Evolutionary conservation across 2,797 vertebrate species (phyloP).

Genomic region (Danio kyathit): DNA sequence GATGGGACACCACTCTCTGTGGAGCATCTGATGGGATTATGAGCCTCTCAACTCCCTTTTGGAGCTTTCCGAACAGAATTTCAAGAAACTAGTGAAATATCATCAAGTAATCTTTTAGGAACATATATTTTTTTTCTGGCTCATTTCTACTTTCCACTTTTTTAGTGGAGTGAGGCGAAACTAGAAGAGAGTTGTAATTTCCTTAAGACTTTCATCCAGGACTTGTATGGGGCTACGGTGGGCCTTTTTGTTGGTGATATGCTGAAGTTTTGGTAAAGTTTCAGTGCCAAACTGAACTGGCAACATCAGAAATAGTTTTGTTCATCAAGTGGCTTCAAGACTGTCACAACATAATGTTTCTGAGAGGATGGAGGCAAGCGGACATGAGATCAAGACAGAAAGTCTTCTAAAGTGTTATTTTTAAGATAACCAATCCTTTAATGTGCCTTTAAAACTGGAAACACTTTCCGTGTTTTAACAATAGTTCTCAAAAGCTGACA

Average conservation of each 20-base stretch:
- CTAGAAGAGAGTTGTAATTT: constrained; percentile 54
- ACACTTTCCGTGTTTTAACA: constrained; percentile 38
- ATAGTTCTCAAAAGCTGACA: constrained; percentile 6
- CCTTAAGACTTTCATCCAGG: constrained; percentile 68
- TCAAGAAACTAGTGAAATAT: constrained; percentile 46
- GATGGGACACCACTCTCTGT: constrained; percentile 68
- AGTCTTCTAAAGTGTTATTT: constrained; percentile 46
- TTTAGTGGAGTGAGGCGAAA: constrained; percentile 57
- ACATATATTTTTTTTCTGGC: not conserved
- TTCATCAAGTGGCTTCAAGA: not conserved
- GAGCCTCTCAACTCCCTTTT: constrained; percentile 45
- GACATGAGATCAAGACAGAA: constrained; percentile 53
- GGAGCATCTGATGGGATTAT: constrained; percentile 77
- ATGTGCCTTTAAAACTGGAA: constrained; percentile 19
- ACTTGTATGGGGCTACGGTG: constrained; percentile 60
- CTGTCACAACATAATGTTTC: constrained; percentile 16
- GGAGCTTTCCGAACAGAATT: constrained; percentile 35
- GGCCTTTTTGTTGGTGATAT: constrained; percentile 46
- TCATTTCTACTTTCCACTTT: not conserved
- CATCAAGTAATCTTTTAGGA: not conserved
- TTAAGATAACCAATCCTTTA: constrained; percentile 30
- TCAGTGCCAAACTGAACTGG: not conserved
- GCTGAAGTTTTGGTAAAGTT: constrained; percentile 27
- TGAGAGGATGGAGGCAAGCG: constrained; percentile 48
- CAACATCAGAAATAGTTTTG: constrained; percentile 1